Percentiles rank a stretch among this genome's conserved stretches.
These are phyloP conservation scores for Pogonomyrmex californicus DNA, from an alignment of 1,140 invertebrate genomes.

Conservation along the genomic window DNA sequence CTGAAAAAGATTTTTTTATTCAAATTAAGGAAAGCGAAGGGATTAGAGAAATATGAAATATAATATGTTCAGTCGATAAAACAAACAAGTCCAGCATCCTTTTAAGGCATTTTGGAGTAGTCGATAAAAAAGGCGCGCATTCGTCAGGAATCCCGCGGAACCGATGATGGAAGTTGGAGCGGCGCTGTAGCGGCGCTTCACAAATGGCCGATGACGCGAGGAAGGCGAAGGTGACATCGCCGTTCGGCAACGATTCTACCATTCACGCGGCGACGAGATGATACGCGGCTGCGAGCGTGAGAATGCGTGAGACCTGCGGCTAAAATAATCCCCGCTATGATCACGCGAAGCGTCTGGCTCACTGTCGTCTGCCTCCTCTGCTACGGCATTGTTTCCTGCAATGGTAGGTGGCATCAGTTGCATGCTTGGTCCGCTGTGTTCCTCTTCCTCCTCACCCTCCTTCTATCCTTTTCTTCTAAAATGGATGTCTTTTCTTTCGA, in stretches of 20 bases:
- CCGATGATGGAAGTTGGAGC: background rate
- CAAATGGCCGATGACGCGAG: slow-evolving; percentile 32
- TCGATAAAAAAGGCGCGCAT: no score
- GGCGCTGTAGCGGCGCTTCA: background rate
- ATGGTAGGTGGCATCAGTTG: slow-evolving; percentile 22
- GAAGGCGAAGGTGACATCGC: background rate
- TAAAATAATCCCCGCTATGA: background rate
- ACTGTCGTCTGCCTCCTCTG: background rate
- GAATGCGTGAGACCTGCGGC: background rate
- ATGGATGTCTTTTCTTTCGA: background rate
- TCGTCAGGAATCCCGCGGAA: no score
- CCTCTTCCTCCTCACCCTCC: background rate
- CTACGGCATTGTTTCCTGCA: background rate
- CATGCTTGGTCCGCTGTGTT: background rate
- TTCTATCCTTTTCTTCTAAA: background rate
- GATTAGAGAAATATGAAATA: no score
- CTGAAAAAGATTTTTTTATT: no score
- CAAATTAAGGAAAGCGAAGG: no score
- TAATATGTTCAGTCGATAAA: no score
- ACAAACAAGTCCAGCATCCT: no score
- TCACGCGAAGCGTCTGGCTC: background rate
- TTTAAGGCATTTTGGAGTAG: no score
- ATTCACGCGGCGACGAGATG: slow-evolving; percentile 5
- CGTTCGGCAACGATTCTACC: background rate
- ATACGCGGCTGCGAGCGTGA: background rate